Evolutionary conservation across 1,140 invertebrate species (phyloP), one percentile per base, ranked within the genome.

Genomic region (Caerostris extrusa): DNA sequence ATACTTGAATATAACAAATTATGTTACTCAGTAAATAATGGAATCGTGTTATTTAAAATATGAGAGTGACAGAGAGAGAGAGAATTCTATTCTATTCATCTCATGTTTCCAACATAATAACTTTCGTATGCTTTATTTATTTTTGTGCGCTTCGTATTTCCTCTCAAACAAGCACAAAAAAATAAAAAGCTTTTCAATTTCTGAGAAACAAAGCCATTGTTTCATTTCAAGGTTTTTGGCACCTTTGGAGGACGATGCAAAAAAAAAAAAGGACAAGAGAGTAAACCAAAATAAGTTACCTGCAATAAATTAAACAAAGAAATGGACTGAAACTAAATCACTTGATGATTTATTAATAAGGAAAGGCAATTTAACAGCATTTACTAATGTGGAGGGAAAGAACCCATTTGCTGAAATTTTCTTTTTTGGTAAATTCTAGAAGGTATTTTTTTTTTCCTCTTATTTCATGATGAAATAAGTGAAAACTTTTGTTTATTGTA

Each of bases 301-400:
- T 50, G 34, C 53, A 77, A 64, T 64, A 10, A 10, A 34, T 34
- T 34, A 34, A 34, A 12, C 61, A 64, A 53, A 53, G 71, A 19
- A 77, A 3, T 50, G 10, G 71, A 12, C 34, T 77, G 71, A 77
- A 77, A 77, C 71, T 77, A 77, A 77, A 77, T 77, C 19, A 5
- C 71, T 34, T 77, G 71, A 53, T 77, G 71, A 77, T 77, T 77
- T 77, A 77, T 77, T 77, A 77, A 77, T 77, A 77, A 77, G 71
- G 71, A 77, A 77, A 53, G 34, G 14, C 34, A 77, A 50, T 77
- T 77, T 50, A 53, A 12, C 34, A 10, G 12, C 71, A 50, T 77
- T 34, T 50, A 50, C 67, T 19, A 50, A 50, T 77, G 71, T 5
- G 34, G 5, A 50, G 71, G 34, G 10, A 77, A 50, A 77, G 10